A percentile compares a stretch with the other conserved stretches of the same genome.
Evolutionary conservation across 2,797 vertebrate genomes (phyloP).

Genomic region (Taenioides sp.): DNA sequence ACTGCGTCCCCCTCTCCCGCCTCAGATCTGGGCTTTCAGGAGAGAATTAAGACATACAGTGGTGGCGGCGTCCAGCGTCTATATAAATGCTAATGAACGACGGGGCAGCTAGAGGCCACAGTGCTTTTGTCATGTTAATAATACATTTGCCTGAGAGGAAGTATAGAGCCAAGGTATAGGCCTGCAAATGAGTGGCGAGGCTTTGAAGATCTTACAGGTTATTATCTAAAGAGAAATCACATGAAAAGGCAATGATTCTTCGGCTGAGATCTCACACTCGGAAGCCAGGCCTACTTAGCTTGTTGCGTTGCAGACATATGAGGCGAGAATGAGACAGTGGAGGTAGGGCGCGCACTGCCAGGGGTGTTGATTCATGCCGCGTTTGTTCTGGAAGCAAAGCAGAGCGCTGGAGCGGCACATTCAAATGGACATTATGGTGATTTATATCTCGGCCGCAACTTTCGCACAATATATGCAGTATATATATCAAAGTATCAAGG

Average conservation of each 20-base stretch:
- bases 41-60: slow-evolving; percentile 51
- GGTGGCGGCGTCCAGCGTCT: slow-evolving; percentile 42
- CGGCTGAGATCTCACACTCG: slow-evolving; percentile 30
- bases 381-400: background rate
- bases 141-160: slow-evolving; percentile 57
- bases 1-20: slow-evolving; percentile 30
- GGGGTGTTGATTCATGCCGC: slow-evolving; percentile 3
- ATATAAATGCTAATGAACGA: slow-evolving; percentile 73
- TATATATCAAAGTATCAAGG: background rate
- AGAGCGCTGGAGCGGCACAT: slow-evolving; percentile 2
- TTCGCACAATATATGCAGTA: background rate
- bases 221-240: slow-evolving; percentile 64
- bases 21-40: slow-evolving; percentile 41
- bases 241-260: slow-evolving; percentile 54
- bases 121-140: slow-evolving; percentile 73
- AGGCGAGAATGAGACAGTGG: slow-evolving; percentile 5
- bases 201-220: slow-evolving; percentile 66
- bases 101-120: slow-evolving; percentile 40
- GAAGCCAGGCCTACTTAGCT: slow-evolving; percentile 10
- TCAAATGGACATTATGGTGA: slow-evolving; percentile 8
- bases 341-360: background rate
- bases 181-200: slow-evolving; percentile 55
- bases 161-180: slow-evolving; percentile 52
- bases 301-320: background rate
- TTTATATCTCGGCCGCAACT: background rate